Percentiles rank a stretch among this genome's conserved stretches.
phyloP scores from a whole-genome alignment of 2,113 vertebrate species.

The Heterotis niloticus region DNA sequence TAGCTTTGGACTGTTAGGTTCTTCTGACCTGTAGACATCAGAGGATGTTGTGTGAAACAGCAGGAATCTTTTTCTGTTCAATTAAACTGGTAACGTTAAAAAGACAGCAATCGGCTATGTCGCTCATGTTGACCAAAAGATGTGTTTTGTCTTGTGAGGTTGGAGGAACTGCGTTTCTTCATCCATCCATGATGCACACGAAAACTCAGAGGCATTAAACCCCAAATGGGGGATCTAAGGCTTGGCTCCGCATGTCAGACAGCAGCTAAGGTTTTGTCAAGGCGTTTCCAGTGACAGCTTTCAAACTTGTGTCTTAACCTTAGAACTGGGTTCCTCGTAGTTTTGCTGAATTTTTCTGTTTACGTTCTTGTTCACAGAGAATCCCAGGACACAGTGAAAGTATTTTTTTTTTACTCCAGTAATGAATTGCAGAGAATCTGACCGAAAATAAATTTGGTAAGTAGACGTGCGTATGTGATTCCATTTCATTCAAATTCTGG shows the following conservation, averaged over 20 bases:
- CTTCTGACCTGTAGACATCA: too few species aligned
- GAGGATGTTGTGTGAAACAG: too few species aligned
- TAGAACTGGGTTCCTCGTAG: neutral
- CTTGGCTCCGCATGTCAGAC: neutral
- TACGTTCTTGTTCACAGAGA: neutral
- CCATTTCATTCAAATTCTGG: too few species aligned
- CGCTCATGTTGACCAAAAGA: neutral
- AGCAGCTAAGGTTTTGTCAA: neutral
- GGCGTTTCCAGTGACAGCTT: neutral
- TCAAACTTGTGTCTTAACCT: neutral
- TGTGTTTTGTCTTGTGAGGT: too few species aligned
- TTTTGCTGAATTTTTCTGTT: neutral
- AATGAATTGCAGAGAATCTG: neutral
- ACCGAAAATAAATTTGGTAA: neutral
- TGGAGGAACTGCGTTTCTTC: neutral
- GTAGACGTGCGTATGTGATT: neutral
- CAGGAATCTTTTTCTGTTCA: too few species aligned
- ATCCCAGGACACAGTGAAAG: neutral
- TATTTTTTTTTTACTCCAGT: neutral
- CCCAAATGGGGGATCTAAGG: neutral
- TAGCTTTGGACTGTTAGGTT: too few species aligned
- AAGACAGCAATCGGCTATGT: too few species aligned
- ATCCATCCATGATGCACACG: neutral
- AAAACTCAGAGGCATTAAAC: too few species aligned
- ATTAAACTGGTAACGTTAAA: too few species aligned